Evolutionary conservation across 2,888 invertebrate species (phyloP), one percentile per base, ranked within the genome.

Genomic region (Sycophila texana): DNA sequence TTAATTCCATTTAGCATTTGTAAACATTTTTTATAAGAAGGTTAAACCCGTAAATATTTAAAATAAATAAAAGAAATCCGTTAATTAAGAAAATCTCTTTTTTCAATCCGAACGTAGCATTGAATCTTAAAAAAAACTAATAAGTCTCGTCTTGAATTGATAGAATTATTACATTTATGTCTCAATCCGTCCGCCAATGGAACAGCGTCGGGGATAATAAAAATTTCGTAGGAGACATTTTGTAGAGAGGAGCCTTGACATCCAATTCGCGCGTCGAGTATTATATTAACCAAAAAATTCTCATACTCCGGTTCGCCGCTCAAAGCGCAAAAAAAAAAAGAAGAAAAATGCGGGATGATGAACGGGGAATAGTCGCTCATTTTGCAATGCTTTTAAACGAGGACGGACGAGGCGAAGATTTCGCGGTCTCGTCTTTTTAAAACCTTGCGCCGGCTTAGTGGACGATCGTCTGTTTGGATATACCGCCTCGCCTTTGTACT

Each of bases 331-430:
- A 18, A 63, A 20, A n/a, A 68, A 68, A 55, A 22, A 68, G n/a
- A 65, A 77, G 47, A 77, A 51, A 58, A 77, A 72, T 26, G 18
- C 20, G 47, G 30, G 63, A 16, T n/a, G 22, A 72, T 65, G 39
- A 58, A 66, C 65, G 60, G 18, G 53, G 49, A 51, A 30, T 63
- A 77, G 49, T 55, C 39, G 63, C 10, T 39, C 20, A 61, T 68
- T 39, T 39, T 22, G 55, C 30, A 20, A 66, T 49, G 20, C 58
- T 66, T 77, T 77, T 58, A 66, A 66, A 58, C 49, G 58, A 66
- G 20, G 60, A 65, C 12, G 39, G 51, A 51, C 26, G 51, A 53
- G 68, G 55, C 55, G 22, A 39, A 20, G 58, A 30, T 66, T 65
- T 75, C 22, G 39, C 47, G 67, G 53, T 47, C 58, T 39, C 30